phyloP scores from a whole-genome alignment of 2,113 vertebrate species.

The Paralichthys olivaceus region DNA sequence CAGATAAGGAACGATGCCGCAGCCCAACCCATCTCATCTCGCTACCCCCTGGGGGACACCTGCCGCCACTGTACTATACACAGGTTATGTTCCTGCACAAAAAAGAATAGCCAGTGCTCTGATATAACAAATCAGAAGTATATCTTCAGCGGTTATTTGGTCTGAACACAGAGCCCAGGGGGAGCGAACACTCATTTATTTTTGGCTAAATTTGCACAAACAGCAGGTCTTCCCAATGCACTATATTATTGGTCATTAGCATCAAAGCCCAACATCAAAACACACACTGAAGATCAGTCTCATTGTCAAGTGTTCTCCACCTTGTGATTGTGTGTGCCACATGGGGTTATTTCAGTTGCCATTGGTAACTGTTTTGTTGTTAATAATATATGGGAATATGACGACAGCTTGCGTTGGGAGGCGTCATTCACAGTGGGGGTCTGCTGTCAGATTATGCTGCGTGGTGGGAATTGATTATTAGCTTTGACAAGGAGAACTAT shows the following conservation, averaged over 20 bases:
- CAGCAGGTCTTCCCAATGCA: conserved; percentile 21
- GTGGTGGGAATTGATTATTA: conserved; percentile 80
- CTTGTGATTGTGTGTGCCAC: conserved; percentile 17
- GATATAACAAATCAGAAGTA: conserved; percentile 47
- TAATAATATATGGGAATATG: conserved; percentile 63
- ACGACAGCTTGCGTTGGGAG: conserved; percentile 56
- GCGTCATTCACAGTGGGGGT: conserved; percentile 58
- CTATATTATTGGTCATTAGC: conserved; percentile 61
- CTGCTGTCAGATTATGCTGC: conserved; percentile 78
- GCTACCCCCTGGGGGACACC: conserved; percentile 83
- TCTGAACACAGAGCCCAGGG: conserved; percentile 23
- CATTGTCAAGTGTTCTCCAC: conserved; percentile 57
- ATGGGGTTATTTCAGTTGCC: conserved; percentile 54
- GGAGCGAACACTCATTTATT: conserved; percentile 47
- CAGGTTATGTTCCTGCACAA: conserved; percentile 56
- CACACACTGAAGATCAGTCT: conserved; percentile 22
- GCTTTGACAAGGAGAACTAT: conserved; percentile 80
- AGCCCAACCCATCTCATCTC: conserved; percentile 86
- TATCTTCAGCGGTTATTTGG: conserved; percentile 19
- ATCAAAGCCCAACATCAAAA: conserved; percentile 71
- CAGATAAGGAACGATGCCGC: conserved; percentile 87
- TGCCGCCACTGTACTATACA: conserved; percentile 65
- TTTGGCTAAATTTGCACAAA: conserved; percentile 48
- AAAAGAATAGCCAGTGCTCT: conserved; percentile 9
- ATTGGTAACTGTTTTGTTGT: conserved; percentile 62